A percentile compares a stretch with the other conserved stretches of the same genome.
Evolutionary conservation across 2,888 invertebrate genomes (phyloP).

Genomic region (Aradus depressus): DNA sequence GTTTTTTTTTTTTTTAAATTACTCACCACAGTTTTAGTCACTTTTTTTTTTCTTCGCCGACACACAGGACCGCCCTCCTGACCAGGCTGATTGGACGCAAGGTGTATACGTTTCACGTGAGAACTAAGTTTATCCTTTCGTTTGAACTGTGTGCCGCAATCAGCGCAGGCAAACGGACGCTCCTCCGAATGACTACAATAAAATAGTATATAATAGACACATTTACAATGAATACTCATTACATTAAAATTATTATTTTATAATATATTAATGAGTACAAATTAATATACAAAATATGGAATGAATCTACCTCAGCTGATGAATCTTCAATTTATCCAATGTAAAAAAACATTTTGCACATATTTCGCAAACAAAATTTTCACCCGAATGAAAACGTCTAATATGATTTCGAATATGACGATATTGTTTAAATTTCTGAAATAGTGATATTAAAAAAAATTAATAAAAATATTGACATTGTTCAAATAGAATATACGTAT

Average conservation of each 20-base stretch:
- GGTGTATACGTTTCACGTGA: slow-evolving; percentile 58
- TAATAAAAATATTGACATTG: slow-evolving; percentile 13
- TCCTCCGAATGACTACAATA: slow-evolving; percentile 45
- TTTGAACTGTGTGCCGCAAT: slow-evolving; percentile 67
- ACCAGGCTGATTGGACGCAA: slow-evolving; percentile 42
- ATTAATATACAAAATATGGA: background rate
- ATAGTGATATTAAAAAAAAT: slow-evolving; percentile 4
- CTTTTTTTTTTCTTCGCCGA: too few relatives aligned
- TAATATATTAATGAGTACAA: background rate
- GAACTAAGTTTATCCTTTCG: slow-evolving; percentile 62
- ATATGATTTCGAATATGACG: slow-evolving; percentile 61
- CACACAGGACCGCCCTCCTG: too few relatives aligned
- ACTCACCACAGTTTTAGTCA: too few relatives aligned
- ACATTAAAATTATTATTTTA: background rate
- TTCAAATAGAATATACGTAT: too few relatives aligned
- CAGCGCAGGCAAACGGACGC: slow-evolving; percentile 59
- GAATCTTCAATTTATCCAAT: slow-evolving; percentile 58
- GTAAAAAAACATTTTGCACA: slow-evolving; percentile 60
- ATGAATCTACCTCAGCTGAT: slow-evolving; percentile 45
- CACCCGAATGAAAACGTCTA: slow-evolving; percentile 56
- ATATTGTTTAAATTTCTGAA: slow-evolving; percentile 52
- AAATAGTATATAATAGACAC: slow-evolving; percentile 6
- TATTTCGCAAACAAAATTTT: slow-evolving; percentile 52
- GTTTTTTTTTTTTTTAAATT: too few relatives aligned
- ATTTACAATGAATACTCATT: slow-evolving; percentile 2